phyloP scores from a whole-genome alignment of 2,797 vertebrate species.

The Salarias fasciatus region DNA sequence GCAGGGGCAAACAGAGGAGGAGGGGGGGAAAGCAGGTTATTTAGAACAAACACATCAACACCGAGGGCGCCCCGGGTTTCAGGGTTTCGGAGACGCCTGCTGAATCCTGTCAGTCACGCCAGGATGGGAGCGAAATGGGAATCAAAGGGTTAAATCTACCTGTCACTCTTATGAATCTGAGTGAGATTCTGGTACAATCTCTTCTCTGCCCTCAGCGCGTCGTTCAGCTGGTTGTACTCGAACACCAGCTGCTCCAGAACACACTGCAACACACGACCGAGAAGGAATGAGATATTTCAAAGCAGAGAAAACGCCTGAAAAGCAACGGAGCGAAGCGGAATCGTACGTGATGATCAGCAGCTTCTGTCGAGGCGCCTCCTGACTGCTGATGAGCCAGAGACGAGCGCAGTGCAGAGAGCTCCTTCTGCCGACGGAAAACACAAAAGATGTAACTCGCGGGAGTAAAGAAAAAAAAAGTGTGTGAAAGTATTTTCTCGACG shows the following conservation, averaged over 20 bases:
- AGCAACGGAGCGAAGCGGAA: not conserved
- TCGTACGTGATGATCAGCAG: conserved; percentile 84
- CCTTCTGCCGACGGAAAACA: conserved; percentile 75
- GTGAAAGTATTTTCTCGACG: not conserved
- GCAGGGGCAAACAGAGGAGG: not conserved
- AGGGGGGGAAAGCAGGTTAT: too few relatives aligned
- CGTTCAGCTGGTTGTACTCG: conserved; percentile 89
- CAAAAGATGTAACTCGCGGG: not conserved
- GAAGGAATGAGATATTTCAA: not conserved
- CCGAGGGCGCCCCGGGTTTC: too few relatives aligned
- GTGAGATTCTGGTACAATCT: conserved; percentile 90
- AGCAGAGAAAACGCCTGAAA: not conserved
- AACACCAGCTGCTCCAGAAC: conserved; percentile 88
- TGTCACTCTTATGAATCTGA: conserved; percentile 85
- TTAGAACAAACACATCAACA: too few relatives aligned
- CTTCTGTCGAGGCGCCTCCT: conserved; percentile 30
- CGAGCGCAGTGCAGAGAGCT: conserved; percentile 86
- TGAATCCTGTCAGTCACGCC: too few relatives aligned
- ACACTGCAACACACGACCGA: conserved; percentile 59
- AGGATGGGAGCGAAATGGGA: too few relatives aligned
- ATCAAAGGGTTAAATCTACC: conserved; percentile 76
- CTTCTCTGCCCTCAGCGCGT: conserved; percentile 90
- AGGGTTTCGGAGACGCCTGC: too few relatives aligned
- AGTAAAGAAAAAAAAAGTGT: too few relatives aligned
- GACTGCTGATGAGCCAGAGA: conserved; percentile 69